Evolutionary conservation across 2,888 invertebrate species (phyloP).

Genomic region (Nineta flava): DNA sequence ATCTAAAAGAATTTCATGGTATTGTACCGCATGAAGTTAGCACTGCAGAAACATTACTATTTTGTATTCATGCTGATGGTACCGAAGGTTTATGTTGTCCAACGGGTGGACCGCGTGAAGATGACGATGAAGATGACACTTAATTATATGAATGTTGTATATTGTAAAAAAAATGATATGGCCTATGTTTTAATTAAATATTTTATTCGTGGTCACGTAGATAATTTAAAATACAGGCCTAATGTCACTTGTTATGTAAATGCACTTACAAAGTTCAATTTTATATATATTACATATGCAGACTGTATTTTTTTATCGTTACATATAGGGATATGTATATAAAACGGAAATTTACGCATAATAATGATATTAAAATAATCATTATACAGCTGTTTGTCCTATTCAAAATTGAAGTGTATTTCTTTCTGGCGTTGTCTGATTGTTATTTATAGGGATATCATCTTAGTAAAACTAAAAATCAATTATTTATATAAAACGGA

Average conservation of each 20-base stretch:
- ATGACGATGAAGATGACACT: constrained; percentile 27
- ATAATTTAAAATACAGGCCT: not conserved
- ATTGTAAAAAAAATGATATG: not conserved
- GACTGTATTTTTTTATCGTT: no score
- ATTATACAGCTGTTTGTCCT: no score
- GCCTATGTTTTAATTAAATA: not conserved
- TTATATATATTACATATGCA: no score
- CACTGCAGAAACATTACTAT: constrained; percentile 56
- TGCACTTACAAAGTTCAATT: not conserved
- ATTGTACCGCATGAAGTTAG: constrained; percentile 73
- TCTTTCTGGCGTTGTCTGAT: no score
- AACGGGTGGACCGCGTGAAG: constrained; percentile 39
- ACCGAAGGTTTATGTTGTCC: constrained; percentile 71
- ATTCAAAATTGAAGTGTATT: no score
- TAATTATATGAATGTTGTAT: not conserved
- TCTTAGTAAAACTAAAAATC: no score
- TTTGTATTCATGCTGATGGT: constrained; percentile 73
- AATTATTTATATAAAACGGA: no score
- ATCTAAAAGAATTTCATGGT: constrained; percentile 76
- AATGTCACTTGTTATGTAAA: not conserved
- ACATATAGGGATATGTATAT: no score
- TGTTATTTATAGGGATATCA: no score
- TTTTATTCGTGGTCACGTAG: not conserved
- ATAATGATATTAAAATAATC: no score
- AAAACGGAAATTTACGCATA: no score